These are phyloP conservation scores for Drosophila kepulauana DNA, from an alignment of 1,140 invertebrate genomes.

Conservation along the genomic window DNA sequence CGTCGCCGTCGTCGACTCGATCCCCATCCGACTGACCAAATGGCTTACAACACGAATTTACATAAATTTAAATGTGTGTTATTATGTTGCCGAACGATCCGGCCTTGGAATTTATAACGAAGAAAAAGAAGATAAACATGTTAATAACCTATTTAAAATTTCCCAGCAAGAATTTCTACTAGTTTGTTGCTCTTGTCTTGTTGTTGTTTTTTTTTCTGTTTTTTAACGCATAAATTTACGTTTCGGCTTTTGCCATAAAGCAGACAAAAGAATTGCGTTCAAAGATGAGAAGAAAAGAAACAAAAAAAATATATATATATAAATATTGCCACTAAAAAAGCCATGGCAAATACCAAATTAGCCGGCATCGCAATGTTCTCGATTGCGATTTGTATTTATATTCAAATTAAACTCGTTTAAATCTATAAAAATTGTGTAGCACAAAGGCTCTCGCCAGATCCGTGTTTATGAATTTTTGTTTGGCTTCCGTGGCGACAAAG, in stretches of 20 bases:
- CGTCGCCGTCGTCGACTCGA: neutral
- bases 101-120: conserved; percentile 75
- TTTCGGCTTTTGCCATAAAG: conserved; percentile 37
- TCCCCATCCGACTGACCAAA: conserved; percentile 49
- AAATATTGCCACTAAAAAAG: conserved; percentile 48
- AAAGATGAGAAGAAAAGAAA: conserved; percentile 15
- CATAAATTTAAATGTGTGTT: conserved; percentile 81
- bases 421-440: conserved; percentile 79
- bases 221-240: conserved; percentile 61
- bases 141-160: conserved; percentile 82
- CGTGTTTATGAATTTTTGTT: conserved; percentile 74
- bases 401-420: conserved; percentile 83
- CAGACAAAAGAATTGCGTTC: conserved; percentile 27
- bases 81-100: conserved; percentile 60
- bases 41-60: conserved; percentile 68
- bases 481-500: conserved; percentile 60
- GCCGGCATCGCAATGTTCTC: conserved; percentile 70
- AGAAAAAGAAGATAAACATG: conserved; percentile 78
- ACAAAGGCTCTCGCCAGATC: conserved; percentile 74
- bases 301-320: neutral
- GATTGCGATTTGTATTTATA: conserved; percentile 81
- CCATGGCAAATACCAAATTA: conserved; percentile 70
- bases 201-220: conserved; percentile 4
- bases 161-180: conserved; percentile 78
- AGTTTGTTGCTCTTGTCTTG: conserved; percentile 30